Evolutionary conservation across 2,888 invertebrate species (phyloP).

Genomic region (Didymodactylos carnosus): DNA sequence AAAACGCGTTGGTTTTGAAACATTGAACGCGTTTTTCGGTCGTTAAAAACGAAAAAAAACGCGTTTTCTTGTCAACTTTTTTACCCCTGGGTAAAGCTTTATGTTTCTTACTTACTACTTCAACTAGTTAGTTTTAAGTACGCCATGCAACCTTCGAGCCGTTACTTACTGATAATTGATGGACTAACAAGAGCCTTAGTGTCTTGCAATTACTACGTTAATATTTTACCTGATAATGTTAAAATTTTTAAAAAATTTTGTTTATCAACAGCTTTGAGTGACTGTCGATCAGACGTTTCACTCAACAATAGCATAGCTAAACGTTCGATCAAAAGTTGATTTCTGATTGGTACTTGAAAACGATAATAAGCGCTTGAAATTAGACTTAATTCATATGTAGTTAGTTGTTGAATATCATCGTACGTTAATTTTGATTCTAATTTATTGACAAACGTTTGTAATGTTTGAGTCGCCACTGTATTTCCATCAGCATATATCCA

Average conservation of each 20-base stretch:
- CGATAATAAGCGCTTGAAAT: not conserved
- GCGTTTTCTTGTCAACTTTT: too few relatives aligned
- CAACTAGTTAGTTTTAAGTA: too few relatives aligned
- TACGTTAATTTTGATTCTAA: not conserved
- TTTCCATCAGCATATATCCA: not conserved
- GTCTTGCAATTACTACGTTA: too few relatives aligned
- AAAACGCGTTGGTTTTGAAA: too few relatives aligned
- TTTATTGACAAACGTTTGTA: not conserved
- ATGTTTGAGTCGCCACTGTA: not conserved
- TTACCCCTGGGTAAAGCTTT: too few relatives aligned
- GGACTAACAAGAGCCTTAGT: too few relatives aligned
- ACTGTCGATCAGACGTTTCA: too few relatives aligned
- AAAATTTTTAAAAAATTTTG: not conserved
- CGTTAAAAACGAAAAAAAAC: too few relatives aligned
- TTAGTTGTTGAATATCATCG: not conserved
- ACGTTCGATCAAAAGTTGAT: not conserved
- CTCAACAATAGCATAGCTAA: not conserved
- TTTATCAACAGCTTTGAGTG: not conserved
- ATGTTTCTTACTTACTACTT: too few relatives aligned
- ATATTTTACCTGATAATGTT: not conserved
- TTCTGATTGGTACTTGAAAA: not conserved
- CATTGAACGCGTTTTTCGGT: too few relatives aligned
- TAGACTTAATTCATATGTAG: not conserved
- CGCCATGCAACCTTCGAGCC: too few relatives aligned
- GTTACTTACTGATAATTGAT: too few relatives aligned